phyloP scores from a whole-genome alignment of 92 coral and sea anemone species.

The Plumapathes pennacea region DNA sequence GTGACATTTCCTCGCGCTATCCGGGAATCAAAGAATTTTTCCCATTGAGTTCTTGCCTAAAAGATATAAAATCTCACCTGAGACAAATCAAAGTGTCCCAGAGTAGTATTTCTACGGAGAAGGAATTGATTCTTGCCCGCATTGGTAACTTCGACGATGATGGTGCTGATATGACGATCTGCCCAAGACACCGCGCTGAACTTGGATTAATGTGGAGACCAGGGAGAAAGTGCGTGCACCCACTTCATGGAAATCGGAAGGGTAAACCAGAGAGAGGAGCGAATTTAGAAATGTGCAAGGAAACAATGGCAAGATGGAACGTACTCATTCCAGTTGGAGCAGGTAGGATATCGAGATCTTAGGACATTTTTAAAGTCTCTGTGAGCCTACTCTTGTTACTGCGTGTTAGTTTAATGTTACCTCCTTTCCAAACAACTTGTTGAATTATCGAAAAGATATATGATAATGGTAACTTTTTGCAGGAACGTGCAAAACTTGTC shows the following conservation, averaged over 20 bases:
- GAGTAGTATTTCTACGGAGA: constrained; percentile 11
- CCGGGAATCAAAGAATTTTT: constrained; percentile 5
- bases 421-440: too few relatives aligned
- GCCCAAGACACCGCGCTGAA: constrained; percentile 25
- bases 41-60: constrained; percentile 17
- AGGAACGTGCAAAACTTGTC: too few relatives aligned
- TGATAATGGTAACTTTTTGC: too few relatives aligned
- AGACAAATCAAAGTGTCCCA: constrained; percentile 17
- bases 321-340: too few relatives aligned
- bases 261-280: constrained; percentile 6
- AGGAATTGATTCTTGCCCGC: constrained; percentile 23
- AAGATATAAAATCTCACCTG: constrained; percentile 10
- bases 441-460: too few relatives aligned
- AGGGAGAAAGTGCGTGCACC: constrained; percentile 8
- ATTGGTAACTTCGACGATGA: constrained; percentile 15
- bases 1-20: constrained; percentile 9
- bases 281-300: background rate
- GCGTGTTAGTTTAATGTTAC: too few relatives aligned
- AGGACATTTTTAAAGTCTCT: too few relatives aligned
- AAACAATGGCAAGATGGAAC: too few relatives aligned
- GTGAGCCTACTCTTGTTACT: too few relatives aligned
- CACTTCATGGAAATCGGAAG: constrained; percentile 7
- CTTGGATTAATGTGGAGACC: constrained; percentile 10
- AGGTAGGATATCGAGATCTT: too few relatives aligned
- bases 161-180: constrained; percentile 25